Conservation (phyloP, 2,888 invertebrate species). For the Bombylius major region DNA sequence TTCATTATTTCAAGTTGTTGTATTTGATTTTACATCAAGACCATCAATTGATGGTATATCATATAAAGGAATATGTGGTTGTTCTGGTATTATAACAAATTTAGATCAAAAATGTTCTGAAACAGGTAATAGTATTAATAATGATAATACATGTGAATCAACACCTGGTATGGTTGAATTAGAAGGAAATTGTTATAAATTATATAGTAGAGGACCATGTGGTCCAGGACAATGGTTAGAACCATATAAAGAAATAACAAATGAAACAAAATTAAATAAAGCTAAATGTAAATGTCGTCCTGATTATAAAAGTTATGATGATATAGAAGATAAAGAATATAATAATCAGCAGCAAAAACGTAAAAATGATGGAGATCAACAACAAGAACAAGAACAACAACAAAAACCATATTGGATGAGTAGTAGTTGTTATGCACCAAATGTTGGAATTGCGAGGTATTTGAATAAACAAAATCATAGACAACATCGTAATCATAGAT, state of each 20-base stretch:
- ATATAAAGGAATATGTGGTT: slow-evolving; percentile 71
- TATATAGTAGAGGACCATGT: slow-evolving; percentile 70
- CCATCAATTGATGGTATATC: slow-evolving; percentile 70
- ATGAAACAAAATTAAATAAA: slow-evolving; percentile 20
- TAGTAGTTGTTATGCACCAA: slow-evolving; percentile 47
- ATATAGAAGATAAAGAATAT: not conserved
- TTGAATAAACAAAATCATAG: slow-evolving; percentile 39
- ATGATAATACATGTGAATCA: slow-evolving; percentile 41
- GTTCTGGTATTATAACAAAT: slow-evolving; percentile 40
- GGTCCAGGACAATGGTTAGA: slow-evolving; percentile 56
- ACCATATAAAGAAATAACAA: slow-evolving; percentile 38
- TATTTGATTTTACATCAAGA: slow-evolving; percentile 66
- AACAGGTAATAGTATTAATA: slow-evolving; percentile 17
- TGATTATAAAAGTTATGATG: slow-evolving; percentile 40
- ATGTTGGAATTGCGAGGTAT: slow-evolving; percentile 51
- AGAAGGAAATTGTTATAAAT: slow-evolving; percentile 58
- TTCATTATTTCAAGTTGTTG: slow-evolving; percentile 54
- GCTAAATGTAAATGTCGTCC: slow-evolving; percentile 60
- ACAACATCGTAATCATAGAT: slow-evolving; percentile 8
- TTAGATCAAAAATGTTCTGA: slow-evolving; percentile 31
- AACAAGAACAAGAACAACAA: too few relatives aligned
- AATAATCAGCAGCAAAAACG: slow-evolving; percentile 12
- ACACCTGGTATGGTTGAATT: slow-evolving; percentile 51
- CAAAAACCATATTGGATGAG: slow-evolving; percentile 17
- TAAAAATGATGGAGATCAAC: slow-evolving; percentile 14